Base-by-base conservation (phyloP, 1,140 invertebrate species). In the Drosophila orena region DNA sequence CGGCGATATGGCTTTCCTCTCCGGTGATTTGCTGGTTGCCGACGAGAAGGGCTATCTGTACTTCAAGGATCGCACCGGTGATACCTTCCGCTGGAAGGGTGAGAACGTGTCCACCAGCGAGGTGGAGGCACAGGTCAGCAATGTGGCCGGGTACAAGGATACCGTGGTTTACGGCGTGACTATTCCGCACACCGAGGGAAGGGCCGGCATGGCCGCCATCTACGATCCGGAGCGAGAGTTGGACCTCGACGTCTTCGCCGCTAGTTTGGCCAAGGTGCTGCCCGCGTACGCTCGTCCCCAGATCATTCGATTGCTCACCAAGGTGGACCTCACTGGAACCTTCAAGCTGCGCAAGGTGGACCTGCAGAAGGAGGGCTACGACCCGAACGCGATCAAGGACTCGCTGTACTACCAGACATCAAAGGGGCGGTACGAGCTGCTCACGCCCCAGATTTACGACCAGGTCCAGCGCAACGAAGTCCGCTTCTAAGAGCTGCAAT, bases 21-120 rank as follows among this genome's bases (percentile, higher is more conserved):
- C 98, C 44, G 97, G 97, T 96, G 98, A 99, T 93, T 95, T 99
- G 74, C 92, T 99, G 24, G 94, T 97, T 15, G 96, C 97, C 79
- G 98, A 99, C 92, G 96, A 98, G 79, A 95, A 97, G 46, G 98
- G 98, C 6, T 98, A 99, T 93, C 93, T 99, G 60, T 99, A 96
- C 93, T 99, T 99, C 93, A 97, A 97, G 88, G 98, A 99, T 91
- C 94, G 98, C 86, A 99, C 98, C 0, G 98, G 98, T 2, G 98
- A 99, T 92, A 99, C 98, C 11, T 99, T 98, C 94, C 94, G 98
- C 53, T 97, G 96, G 96, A 97, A 98, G 92, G 98, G 99, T 17
- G 99, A 99, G 93, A 99, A 99, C 93, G 98, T 99, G 8, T 98
- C 97, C 4, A 99, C 99, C 1, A 97, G 97, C 7, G 99, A 99